Percentiles rank a stretch among this genome's conserved stretches.
Evolutionary conservation across 2,113 vertebrate species (phyloP).

Genomic region (Caloenas nicobarica): DNA sequence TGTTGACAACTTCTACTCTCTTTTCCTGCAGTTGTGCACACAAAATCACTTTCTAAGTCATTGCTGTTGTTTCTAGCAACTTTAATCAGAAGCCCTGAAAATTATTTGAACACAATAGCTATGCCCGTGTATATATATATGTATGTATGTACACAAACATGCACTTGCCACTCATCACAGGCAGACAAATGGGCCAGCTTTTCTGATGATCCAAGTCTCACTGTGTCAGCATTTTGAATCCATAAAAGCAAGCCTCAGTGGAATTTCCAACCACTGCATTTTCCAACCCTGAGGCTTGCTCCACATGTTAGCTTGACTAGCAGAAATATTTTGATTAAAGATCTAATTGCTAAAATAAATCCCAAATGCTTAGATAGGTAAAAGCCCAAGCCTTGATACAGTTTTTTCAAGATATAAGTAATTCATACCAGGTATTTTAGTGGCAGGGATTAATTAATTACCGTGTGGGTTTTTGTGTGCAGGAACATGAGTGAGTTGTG

Average conservation of each 20-base stretch:
- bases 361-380: neutral
- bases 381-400: neutral
- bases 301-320: neutral
- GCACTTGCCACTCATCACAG: neutral
- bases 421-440: neutral
- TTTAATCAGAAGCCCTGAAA: neutral
- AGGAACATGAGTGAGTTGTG: neutral
- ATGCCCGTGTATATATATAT: neutral
- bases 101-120: neutral
- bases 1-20: neutral
- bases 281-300: neutral
- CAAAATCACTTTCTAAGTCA: neutral
- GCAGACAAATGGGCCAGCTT: neutral
- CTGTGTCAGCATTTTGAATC: neutral
- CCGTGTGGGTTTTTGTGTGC: neutral
- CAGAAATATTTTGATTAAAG: neutral
- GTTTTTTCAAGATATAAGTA: neutral
- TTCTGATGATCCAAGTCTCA: neutral
- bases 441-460: neutral
- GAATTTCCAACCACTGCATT: neutral
- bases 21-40: neutral
- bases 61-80: neutral
- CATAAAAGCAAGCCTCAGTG: neutral
- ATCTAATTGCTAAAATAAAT: neutral
- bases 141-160: neutral